Conservation (phyloP, 2,113 vertebrate species). For the Cyprinodon tularosa region DNA sequence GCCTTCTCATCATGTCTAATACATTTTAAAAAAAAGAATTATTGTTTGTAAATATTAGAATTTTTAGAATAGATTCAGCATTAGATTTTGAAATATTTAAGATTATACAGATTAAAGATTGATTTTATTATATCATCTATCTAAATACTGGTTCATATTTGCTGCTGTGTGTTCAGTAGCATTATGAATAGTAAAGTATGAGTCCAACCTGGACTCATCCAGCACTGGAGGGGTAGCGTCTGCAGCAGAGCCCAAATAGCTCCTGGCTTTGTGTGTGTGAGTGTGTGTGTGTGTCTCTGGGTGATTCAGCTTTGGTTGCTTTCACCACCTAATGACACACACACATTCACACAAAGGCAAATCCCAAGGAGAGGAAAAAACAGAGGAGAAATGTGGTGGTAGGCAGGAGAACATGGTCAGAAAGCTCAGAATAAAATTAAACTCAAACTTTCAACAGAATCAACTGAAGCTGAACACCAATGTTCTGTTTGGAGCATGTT, state of each 20-base stretch:
- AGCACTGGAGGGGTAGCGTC: conserved; percentile 43
- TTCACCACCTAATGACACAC: conserved; percentile 83
- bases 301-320: conserved; percentile 77
- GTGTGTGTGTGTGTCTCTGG: conserved; percentile 85
- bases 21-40: conserved; percentile 10
- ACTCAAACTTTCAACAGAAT: conserved; percentile 72
- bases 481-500: conserved; percentile 52
- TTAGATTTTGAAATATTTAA: conserved; percentile 29
- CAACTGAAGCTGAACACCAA: conserved; percentile 52
- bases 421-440: conserved; percentile 73
- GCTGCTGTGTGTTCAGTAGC: conserved; percentile 29
- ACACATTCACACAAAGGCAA: conserved; percentile 87
- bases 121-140: conserved; percentile 6
- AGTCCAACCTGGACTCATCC: conserved; percentile 49
- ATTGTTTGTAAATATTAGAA: not conserved
- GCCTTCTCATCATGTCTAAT: not conserved
- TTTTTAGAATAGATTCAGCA: not conserved
- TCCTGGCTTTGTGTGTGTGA: conserved; percentile 86
- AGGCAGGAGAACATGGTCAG: conserved; percentile 74
- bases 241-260: conserved; percentile 61
- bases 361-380: conserved; percentile 68
- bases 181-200: conserved; percentile 49
- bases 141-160: conserved; percentile 19
- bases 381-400: conserved; percentile 55
- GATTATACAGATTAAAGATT: not conserved